Percentiles rank a stretch among this genome's conserved stretches.
Conservation (phyloP, 2,888 invertebrate species). For the Hoplodrina ambigua region DNA sequence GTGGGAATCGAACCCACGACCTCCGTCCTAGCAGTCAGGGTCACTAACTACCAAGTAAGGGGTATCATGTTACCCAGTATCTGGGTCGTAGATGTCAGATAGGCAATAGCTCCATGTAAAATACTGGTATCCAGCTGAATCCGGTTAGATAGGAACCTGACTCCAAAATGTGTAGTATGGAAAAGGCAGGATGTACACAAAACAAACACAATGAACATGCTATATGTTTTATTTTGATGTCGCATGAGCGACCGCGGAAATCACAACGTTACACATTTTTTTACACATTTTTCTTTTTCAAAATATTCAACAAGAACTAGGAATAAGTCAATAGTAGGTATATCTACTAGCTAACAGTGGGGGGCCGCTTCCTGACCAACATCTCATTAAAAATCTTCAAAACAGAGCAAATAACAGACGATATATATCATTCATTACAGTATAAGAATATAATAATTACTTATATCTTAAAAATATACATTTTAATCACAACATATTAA, state of each 20-base stretch:
- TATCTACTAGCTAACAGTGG: conserved; percentile 88
- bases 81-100: too few relatives aligned
- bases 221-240: conserved; percentile 84
- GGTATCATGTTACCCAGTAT: too few relatives aligned
- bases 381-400: too few relatives aligned
- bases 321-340: conserved; percentile 87
- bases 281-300: conserved; percentile 79
- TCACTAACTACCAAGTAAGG: too few relatives aligned
- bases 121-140: too few relatives aligned
- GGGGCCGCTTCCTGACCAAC: conserved; percentile 73
- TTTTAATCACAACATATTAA: background rate
- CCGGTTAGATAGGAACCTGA: too few relatives aligned
- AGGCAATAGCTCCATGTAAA: too few relatives aligned
- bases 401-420: conserved; percentile 20
- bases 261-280: conserved; percentile 88
- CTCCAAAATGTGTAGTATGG: too few relatives aligned
- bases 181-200: conserved; percentile 49
- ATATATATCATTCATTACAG: conserved; percentile 8
- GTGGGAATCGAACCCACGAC: too few relatives aligned
- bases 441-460: conserved; percentile 20
- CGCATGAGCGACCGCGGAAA: conserved; percentile 79
- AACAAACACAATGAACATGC: conserved; percentile 80
- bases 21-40: too few relatives aligned
- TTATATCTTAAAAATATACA: conserved; percentile 22
- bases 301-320: conserved; percentile 89